Conservation (phyloP, 92 coral and sea anemone genomes). For the Nematostella vectensis region DNA sequence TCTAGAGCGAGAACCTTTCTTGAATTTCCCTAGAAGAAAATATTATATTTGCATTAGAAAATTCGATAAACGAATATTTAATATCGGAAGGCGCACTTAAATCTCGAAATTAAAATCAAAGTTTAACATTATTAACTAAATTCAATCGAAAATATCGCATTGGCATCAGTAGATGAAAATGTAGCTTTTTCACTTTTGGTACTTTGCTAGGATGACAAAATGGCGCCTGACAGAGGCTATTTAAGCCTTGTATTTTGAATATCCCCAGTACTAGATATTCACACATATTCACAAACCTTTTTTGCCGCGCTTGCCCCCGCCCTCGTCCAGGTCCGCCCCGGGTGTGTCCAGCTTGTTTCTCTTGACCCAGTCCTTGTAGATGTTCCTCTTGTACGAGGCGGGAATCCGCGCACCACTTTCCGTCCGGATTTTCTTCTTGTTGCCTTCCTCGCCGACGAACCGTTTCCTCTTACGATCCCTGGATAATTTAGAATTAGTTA, state of each 20-base stretch:
- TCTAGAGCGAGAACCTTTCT: constrained; percentile 15
- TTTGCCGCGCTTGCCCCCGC: constrained; percentile 16
- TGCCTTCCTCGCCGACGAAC: constrained; percentile 70
- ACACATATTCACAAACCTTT: constrained; percentile 21
- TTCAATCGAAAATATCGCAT: too few relatives aligned
- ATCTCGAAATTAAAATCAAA: too few relatives aligned
- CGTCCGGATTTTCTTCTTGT: constrained; percentile 62
- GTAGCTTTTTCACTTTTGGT: too few relatives aligned
- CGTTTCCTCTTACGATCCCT: constrained; percentile 97
- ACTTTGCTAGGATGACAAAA: too few relatives aligned
- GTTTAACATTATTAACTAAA: too few relatives aligned
- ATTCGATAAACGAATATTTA: neutral
- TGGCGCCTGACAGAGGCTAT: too few relatives aligned
- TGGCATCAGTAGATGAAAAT: too few relatives aligned
- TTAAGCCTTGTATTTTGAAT: too few relatives aligned
- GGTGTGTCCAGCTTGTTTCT: constrained; percentile 47
- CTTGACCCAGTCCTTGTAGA: constrained; percentile 75
- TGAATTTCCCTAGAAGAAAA: constrained; percentile 39
- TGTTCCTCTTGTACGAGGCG: constrained; percentile 75
- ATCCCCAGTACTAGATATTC: too few relatives aligned
- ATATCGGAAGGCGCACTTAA: neutral
- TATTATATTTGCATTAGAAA: too few relatives aligned
- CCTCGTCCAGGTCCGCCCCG: constrained; percentile 37
- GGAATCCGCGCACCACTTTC: constrained; percentile 96
- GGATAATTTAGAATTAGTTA: constrained; percentile 12